These are phyloP conservation scores for Corapipo altera DNA, from an alignment of 2,113 vertebrate species.

Conservation along the genomic window DNA sequence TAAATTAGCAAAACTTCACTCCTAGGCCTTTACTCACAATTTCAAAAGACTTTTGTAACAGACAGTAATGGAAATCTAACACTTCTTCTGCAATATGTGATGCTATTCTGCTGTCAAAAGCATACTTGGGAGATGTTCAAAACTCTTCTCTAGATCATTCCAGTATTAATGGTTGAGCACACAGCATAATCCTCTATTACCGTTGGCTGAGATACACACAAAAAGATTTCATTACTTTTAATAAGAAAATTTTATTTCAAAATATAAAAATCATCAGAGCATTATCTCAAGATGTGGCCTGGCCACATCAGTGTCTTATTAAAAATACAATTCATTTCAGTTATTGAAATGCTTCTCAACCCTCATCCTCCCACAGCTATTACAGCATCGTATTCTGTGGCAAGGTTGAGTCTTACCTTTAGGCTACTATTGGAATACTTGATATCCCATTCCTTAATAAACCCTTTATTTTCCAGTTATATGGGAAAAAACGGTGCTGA, in stretches of 20 bases:
- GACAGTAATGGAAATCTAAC: background rate
- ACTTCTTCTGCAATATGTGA: background rate
- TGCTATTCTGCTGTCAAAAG: background rate
- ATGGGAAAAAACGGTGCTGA: background rate
- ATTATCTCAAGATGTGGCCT: background rate
- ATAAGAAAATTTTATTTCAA: conserved; percentile 3
- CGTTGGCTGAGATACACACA: background rate
- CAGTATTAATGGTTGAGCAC: background rate
- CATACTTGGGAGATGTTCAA: background rate
- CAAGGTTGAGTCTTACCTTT: background rate
- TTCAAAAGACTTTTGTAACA: background rate
- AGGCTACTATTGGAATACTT: background rate
- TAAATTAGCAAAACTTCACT: background rate
- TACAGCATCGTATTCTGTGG: background rate
- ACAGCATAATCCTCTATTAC: background rate
- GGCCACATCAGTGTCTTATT: background rate
- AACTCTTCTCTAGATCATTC: background rate
- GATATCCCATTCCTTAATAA: background rate
- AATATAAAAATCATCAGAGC: background rate
- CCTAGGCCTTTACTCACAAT: background rate
- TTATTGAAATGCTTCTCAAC: background rate
- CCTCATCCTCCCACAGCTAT: background rate
- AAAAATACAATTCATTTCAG: conserved; percentile 3
- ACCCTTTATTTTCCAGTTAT: background rate
- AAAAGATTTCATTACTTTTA: background rate